Conservation (phyloP, 1,140 invertebrate species). For the Platorchestia sp. region DNA sequence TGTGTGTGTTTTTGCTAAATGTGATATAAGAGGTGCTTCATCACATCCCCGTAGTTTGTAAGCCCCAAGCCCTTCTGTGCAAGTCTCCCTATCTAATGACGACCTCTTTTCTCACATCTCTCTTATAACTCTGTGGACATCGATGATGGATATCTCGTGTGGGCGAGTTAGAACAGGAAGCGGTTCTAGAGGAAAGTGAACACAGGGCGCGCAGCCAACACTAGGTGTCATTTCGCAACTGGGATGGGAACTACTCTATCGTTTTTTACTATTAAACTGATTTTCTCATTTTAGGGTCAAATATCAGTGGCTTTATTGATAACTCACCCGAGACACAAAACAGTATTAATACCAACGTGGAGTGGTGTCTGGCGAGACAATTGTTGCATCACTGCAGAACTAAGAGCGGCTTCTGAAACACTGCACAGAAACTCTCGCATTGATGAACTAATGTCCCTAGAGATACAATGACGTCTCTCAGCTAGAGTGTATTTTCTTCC, state of each 20-base stretch:
- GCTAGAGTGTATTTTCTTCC: neutral
- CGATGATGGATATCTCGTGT: neutral
- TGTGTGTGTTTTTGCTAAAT: slow-evolving; percentile 46
- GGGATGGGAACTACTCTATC: neutral
- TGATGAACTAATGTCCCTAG: neutral
- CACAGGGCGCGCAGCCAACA: neutral
- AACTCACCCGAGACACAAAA: neutral
- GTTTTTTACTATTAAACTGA: neutral
- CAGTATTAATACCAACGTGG: neutral
- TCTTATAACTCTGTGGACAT: neutral
- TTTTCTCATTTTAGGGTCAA: neutral
- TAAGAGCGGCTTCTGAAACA: neutral
- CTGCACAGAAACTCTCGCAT: neutral
- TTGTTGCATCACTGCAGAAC: neutral
- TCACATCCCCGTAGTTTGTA: slow-evolving; percentile 5
- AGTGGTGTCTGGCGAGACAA: neutral
- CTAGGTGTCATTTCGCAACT: neutral
- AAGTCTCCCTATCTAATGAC: neutral
- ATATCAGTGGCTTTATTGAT: neutral
- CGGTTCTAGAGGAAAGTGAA: neutral
- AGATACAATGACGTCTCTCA: neutral
- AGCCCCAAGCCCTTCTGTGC: neutral
- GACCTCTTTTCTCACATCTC: neutral
- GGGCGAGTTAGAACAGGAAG: neutral
- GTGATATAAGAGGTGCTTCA: slow-evolving; percentile 37